Evolutionary conservation across 2,113 vertebrate genomes (phyloP).

Genomic region (Felis chaus): DNA sequence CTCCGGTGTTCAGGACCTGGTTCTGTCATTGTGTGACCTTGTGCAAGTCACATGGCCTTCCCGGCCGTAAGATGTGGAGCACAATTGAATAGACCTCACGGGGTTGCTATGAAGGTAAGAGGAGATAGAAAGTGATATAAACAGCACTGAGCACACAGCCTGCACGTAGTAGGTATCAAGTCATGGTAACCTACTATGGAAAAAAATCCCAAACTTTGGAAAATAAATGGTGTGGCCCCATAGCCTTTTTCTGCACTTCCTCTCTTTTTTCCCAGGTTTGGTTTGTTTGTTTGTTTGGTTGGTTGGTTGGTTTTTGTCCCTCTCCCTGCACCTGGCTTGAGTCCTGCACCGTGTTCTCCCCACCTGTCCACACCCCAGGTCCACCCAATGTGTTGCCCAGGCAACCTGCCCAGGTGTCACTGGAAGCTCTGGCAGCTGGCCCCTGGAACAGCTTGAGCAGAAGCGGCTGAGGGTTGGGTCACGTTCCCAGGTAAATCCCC

Average conservation of each 20-base stretch:
- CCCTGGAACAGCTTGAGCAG: background rate
- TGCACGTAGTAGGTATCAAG: background rate
- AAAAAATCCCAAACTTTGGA: background rate
- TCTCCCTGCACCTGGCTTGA: background rate
- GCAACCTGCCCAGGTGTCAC: slow-evolving; percentile 22
- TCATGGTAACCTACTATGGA: background rate
- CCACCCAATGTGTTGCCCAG: slow-evolving; percentile 3
- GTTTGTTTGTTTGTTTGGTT: too few relatives aligned
- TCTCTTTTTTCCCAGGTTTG: background rate
- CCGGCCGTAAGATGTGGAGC: background rate
- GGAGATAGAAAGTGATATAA: background rate
- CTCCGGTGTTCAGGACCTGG: background rate
- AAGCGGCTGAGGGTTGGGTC: slow-evolving; percentile 58
- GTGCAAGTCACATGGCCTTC: background rate
- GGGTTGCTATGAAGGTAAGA: background rate
- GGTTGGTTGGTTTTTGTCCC: background rate
- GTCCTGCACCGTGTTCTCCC: background rate
- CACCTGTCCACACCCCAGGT: background rate
- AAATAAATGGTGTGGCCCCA: background rate
- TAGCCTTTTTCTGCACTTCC: too few relatives aligned
- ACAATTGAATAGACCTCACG: background rate
- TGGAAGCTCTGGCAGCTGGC: slow-evolving; percentile 11
- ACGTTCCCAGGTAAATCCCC: slow-evolving; percentile 63
- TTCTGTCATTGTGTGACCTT: slow-evolving; percentile 35
- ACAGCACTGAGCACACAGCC: background rate